Conservation (phyloP, 2,888 invertebrate species). For the Agonopterix arenella region DNA sequence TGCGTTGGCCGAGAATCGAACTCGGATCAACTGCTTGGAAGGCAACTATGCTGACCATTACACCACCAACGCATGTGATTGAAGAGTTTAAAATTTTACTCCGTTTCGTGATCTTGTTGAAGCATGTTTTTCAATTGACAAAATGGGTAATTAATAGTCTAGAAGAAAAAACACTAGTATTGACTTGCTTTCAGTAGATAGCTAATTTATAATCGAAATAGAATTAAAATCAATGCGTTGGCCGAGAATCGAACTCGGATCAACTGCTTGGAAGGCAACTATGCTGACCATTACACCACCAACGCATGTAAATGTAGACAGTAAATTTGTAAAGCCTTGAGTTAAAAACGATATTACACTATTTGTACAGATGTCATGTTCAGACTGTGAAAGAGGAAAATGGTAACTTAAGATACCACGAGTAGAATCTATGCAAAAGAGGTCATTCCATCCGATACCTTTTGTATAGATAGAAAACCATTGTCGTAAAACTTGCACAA, state of each 20-base stretch:
- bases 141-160: no score
- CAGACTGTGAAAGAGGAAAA: no score
- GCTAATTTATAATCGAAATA: background rate
- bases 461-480: background rate
- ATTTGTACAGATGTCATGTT: background rate
- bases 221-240: conserved; percentile 51
- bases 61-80: conserved; percentile 32
- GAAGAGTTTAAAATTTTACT: background rate
- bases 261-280: conserved; percentile 77
- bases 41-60: conserved; percentile 57
- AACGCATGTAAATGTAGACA: conserved; percentile 15
- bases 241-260: conserved; percentile 77
- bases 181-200: background rate
- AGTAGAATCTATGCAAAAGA: no score
- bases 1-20: conserved; percentile 56
- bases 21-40: conserved; percentile 57
- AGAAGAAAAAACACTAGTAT: no score
- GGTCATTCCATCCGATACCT: no score
- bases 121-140: no score
- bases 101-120: no score
- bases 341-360: no score
- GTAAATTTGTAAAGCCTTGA: no score
- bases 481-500: background rate
- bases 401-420: no score
- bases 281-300: conserved; percentile 77